Evolutionary conservation across 2,888 invertebrate genomes (phyloP), one percentile per base, ranked within the genome.

Genomic region (Apotomis betuletana): DNA sequence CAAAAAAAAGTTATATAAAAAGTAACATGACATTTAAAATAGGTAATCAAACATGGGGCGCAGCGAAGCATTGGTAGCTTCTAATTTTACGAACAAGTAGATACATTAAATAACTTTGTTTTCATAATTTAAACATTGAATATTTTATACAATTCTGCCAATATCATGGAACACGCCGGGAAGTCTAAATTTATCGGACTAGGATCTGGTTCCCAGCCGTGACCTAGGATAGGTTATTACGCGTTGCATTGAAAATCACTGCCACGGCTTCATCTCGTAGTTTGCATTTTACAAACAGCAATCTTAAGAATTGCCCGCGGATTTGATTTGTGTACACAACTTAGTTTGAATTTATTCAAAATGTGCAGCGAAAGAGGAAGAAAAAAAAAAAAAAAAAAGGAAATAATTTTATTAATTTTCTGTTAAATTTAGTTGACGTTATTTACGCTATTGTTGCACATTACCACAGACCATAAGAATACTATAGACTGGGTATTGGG

Each of bases 221-320:
- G 83, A 81, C 82, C 81, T 74, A 79, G 77, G 77, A 76, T 78
- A 77, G 79, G 81, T 83, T 83, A 87, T 87, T 87, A 87, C 80
- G 84, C 88, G 85, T 79, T 85, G 87, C 86, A 88, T 86, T 85
- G 85, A 83, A 89, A 88, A 88, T 88, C 83, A 88, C 82, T 78
- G 85, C 81, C 83, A 79, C 80, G 74, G 74, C 77, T 79, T 77
- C 77, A 83, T 83, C 84, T 81, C 75, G 81, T 83, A 82, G 80
- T 83, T 84, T 77, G 80, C 82, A 78, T 79, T 80, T 79, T 78
- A 77, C 75, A 77, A 77, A 80, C 81, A 78, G 76, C 74, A 77
- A 79, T 76, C 76, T 81, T 79, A 76, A 76, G 77, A 75, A 80
- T 77, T 79, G 75, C 77, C 72, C 69, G 69, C 69, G 58, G 69